These are phyloP conservation scores for Myrmophylax atrothorax DNA, from an alignment of 2,113 vertebrate species.

Conservation along the genomic window DNA sequence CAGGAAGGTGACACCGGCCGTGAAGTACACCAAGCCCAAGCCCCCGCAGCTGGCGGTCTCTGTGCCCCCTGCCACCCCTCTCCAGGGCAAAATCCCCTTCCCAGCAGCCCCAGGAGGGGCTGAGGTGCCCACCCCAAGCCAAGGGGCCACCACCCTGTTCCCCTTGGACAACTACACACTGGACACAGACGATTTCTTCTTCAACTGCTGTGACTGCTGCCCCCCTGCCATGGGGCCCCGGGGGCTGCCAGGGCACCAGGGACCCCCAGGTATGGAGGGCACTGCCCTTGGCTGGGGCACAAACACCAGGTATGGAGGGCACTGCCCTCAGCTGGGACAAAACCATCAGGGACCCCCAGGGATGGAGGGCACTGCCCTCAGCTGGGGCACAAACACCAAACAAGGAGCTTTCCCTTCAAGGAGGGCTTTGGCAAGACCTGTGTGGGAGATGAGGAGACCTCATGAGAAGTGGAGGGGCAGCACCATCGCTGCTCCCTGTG, in stretches of 20 bases:
- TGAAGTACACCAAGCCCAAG: conserved; percentile 86
- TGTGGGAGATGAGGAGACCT: neutral
- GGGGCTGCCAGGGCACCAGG: conserved; percentile 82
- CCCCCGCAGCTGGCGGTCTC: conserved; percentile 64
- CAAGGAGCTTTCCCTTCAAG: neutral
- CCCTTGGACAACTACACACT: conserved; percentile 87
- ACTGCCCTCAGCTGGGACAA: rapidly evolving
- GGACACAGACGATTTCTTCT: conserved; percentile 87
- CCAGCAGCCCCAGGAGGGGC: neutral
- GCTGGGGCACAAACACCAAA: rapidly evolving
- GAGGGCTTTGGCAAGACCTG: rapidly evolving
- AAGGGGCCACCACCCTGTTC: conserved; percentile 61
- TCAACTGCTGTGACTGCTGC: conserved; percentile 96
- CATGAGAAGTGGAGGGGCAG: neutral
- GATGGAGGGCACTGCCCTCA: neutral
- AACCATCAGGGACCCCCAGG: too few species aligned
- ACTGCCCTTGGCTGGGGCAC: neutral
- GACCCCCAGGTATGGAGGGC: conserved; percentile 79
- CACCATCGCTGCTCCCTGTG: rapidly evolving
- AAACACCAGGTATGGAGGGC: conserved; percentile 74
- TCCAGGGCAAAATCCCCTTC: conserved; percentile 39
- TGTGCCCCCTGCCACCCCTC: neutral
- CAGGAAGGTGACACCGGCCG: conserved; percentile 80
- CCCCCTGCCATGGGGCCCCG: conserved; percentile 76
- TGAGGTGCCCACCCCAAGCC: neutral